phyloP scores from a whole-genome alignment of 1,140 invertebrate species.

The Trichonephila inaurata region DNA sequence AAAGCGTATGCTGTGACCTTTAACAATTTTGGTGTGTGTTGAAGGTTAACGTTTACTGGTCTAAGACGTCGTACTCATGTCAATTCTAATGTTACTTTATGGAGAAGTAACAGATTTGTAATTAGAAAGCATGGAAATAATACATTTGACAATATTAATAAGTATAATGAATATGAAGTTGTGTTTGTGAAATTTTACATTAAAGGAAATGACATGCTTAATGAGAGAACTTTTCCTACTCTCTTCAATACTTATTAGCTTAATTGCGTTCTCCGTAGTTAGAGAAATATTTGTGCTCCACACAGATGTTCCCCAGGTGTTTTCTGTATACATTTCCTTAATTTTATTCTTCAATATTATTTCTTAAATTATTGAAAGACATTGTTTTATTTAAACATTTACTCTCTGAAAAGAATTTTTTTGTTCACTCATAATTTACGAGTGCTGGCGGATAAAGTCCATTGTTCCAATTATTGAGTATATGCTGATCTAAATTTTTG shows the following conservation, averaged over 20 bases:
- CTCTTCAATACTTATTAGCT: not conserved
- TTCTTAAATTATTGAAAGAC: no score
- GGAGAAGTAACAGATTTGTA: not conserved
- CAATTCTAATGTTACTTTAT: not conserved
- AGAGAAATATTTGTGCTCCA: not conserved
- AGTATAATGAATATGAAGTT: not conserved
- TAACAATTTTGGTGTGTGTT: not conserved
- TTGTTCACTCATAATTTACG: no score
- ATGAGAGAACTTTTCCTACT: not conserved
- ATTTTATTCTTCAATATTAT: no score
- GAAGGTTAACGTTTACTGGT: not conserved
- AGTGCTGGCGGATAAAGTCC: no score
- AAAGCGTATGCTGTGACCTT: not conserved
- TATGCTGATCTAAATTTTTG: no score
- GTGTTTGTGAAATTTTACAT: not conserved
- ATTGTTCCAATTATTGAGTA: no score
- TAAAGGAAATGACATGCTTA: not conserved
- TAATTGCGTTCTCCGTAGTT: not conserved
- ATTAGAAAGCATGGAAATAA: not conserved
- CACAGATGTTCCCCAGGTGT: not conserved
- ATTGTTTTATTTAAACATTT: no score
- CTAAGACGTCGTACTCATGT: not conserved
- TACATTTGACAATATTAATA: not conserved
- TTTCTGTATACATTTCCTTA: no score
- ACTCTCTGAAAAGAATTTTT: no score